phyloP scores from a whole-genome alignment of 2,888 invertebrate genomes.

The Hybos culiciformis region DNA sequence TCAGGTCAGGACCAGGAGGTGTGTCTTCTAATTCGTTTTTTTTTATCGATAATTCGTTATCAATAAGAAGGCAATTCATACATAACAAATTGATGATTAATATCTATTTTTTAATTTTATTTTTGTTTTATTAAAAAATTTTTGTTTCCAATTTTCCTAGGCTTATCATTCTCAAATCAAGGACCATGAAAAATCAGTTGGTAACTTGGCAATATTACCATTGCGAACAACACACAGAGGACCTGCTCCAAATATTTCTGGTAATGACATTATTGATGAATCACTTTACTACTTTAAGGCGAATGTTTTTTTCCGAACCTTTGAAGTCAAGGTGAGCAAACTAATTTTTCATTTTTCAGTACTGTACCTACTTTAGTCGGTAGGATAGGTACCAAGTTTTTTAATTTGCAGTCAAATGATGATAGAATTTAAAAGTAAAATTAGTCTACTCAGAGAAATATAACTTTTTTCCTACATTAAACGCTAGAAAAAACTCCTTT shows the following conservation, averaged over 20 bases:
- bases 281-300: conserved; percentile 95
- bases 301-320: conserved; percentile 97
- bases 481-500: too few species aligned
- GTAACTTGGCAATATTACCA: conserved; percentile 88
- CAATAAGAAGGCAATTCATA: too few species aligned
- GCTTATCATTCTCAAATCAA: conserved; percentile 91
- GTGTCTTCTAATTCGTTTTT: too few species aligned
- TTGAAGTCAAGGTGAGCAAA: conserved; percentile 86
- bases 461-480: too few species aligned
- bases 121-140: too few species aligned
- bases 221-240: conserved; percentile 83
- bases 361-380: background rate
- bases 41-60: too few species aligned
- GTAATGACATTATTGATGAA: conserved; percentile 91
- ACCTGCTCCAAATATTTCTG: conserved; percentile 67
- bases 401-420: too few species aligned
- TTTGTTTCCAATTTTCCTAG: too few species aligned
- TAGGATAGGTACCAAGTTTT: too few species aligned
- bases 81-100: too few species aligned
- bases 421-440: background rate
- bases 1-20: too few species aligned
- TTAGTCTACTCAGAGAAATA: background rate
- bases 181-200: conserved; percentile 58
- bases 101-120: too few species aligned
- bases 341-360: background rate